Evolutionary conservation across 2,888 invertebrate genomes (phyloP).

Genomic region (Drymonia ruficornis): DNA sequence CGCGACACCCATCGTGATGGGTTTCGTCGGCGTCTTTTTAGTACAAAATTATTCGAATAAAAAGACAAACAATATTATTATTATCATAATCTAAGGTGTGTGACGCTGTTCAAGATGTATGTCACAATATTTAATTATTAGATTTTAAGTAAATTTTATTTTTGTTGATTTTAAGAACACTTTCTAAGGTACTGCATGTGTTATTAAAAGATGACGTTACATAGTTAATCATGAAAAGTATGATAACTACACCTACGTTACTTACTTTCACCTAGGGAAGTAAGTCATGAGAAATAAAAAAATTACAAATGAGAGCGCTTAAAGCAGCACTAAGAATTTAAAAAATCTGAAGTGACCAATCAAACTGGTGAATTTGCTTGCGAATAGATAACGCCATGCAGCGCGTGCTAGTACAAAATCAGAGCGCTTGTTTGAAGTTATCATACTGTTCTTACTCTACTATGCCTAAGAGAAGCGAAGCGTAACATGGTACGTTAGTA

Average conservation of each 20-base stretch:
- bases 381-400: no score
- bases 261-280: no score
- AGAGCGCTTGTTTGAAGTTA: background rate
- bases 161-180: conserved; percentile 14
- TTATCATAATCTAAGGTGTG: conserved; percentile 13
- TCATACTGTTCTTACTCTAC: background rate
- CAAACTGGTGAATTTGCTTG: no score
- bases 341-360: no score
- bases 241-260: no score
- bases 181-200: background rate
- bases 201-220: no score
- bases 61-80: conserved; percentile 29
- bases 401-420: background rate
- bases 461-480: background rate
- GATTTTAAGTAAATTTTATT: conserved; percentile 14
- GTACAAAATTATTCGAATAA: conserved; percentile 36
- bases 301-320: no score
- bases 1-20: background rate
- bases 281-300: no score
- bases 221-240: background rate
- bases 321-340: no score
- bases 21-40: conserved; percentile 28
- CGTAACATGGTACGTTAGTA: background rate
- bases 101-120: conserved; percentile 15
- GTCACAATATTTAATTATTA: conserved; percentile 8